Base-by-base conservation (phyloP, 2,797 vertebrate genomes). In the Chromobotia macracanthus region DNA sequence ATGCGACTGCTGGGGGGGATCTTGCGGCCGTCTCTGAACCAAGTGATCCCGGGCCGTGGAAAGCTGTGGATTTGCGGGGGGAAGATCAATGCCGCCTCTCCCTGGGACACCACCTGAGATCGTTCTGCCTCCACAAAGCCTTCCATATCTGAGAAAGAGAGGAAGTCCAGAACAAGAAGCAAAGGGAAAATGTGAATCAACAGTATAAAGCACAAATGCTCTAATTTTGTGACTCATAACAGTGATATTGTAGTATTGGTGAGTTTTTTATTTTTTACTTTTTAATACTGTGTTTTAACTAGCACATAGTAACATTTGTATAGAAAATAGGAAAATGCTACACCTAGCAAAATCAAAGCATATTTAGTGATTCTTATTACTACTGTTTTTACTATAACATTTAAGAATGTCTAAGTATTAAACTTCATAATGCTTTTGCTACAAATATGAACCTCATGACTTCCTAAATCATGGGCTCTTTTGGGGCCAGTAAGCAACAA, bases 1-100 rank as follows among this genome's bases (percentile, higher is more conserved):
- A 99, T 96, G 79, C 96, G 96, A 85, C 95, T 96, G 92, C 96
- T 97, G 86, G 97, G 96, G 7, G 97, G 96, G 85, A 99, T 99
- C 90, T 99, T 99, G 18, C 97, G 94, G 0, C 97, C 97, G 0
- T 99, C 97, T 0, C 96, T 94, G 90, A 99, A 99, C 98, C 97
- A 99, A 16, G 97, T 99, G 92, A 99, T 97, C 92, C 98, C 97
- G 0, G 97, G 97, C 84, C 88, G 93, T 21, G 97, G 97, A 89
- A 98, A 98, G 90, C 97, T 99, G 94, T 96, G 92, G 80, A 99
- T 98, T 85, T 86, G 94, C 0, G 97, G 97, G 0, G 97, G 94
- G 0, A 31, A 90, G 92, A 99, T 91, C 83, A 98, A 93, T 0
- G 96, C 96, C 0, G 96, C 97, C 61, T 97, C 95, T 12, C 97